A percentile compares a stretch with the other conserved stretches of the same genome.
Evolutionary conservation across 2,113 vertebrate species (phyloP).

Genomic region (Callorhinus ursinus): DNA sequence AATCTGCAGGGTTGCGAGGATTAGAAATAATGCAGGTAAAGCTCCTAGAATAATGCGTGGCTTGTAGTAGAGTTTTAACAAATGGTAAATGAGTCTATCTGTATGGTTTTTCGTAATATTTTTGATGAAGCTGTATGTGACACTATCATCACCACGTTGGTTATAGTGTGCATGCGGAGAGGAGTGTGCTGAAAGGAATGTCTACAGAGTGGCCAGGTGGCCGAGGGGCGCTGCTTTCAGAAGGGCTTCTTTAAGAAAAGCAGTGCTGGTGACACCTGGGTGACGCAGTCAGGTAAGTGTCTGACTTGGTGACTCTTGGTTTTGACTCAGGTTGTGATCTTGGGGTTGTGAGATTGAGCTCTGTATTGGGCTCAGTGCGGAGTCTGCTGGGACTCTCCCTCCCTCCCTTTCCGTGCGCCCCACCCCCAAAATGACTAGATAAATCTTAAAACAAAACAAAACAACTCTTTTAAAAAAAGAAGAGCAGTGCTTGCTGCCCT

Average conservation of each 20-base stretch:
- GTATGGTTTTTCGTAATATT: background rate
- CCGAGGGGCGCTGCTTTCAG: background rate
- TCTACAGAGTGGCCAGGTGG: background rate
- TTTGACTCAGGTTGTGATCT: background rate
- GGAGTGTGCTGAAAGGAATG: background rate
- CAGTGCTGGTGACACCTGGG: too few species aligned
- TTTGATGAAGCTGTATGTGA: background rate
- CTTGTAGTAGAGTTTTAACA: background rate
- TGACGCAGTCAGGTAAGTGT: background rate
- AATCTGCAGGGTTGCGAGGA: background rate
- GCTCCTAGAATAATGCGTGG: background rate
- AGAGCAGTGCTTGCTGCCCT: background rate
- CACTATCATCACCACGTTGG: background rate
- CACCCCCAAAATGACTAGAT: background rate
- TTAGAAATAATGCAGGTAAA: background rate
- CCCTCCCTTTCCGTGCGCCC: too few species aligned
- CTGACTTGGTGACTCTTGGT: background rate
- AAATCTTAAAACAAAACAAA: background rate
- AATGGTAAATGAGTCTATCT: background rate
- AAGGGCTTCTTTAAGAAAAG: conserved; percentile 18
- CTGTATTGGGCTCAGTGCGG: background rate
- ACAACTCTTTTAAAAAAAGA: background rate
- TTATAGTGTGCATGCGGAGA: background rate
- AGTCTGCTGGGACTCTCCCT: background rate
- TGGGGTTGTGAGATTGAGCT: background rate